Percentiles rank a stretch among this genome's conserved stretches.
These are phyloP conservation scores for Cydia amplana DNA, from an alignment of 1,140 invertebrate species.

Conservation along the genomic window DNA sequence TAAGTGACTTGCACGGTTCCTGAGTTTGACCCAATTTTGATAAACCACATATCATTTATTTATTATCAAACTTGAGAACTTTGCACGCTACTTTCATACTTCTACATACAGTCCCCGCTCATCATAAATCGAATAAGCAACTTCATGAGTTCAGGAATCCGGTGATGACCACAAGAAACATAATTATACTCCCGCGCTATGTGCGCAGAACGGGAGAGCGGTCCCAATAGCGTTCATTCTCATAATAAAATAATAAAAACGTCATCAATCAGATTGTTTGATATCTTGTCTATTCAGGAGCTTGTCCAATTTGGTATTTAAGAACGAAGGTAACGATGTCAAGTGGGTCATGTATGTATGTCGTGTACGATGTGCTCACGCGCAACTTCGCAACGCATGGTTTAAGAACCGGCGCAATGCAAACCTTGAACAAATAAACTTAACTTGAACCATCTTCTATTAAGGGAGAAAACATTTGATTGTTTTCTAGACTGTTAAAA, in stretches of 20 bases:
- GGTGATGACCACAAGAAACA: not conserved
- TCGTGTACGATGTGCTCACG: not conserved
- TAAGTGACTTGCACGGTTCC: not conserved
- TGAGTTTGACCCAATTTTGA: not conserved
- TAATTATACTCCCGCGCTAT: not conserved
- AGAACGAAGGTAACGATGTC: slow-evolving; percentile 7
- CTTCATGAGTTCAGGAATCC: not conserved
- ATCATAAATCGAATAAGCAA: not conserved
- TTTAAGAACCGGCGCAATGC: not conserved
- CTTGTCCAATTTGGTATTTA: not conserved
- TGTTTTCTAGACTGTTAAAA: not conserved
- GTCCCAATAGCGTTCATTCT: not conserved
- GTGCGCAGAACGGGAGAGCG: not conserved
- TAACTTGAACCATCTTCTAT: not conserved
- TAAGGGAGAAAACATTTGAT: not conserved
- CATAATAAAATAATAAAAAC: not conserved
- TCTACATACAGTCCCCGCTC: not conserved
- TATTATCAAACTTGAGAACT: not conserved
- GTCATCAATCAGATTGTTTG: not conserved
- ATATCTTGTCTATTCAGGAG: not conserved
- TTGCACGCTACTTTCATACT: not conserved
- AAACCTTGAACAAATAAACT: not conserved
- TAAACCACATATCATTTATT: not conserved
- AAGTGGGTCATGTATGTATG: slow-evolving; percentile 21
- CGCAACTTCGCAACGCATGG: slow-evolving; percentile 7